Percentiles rank a stretch among this genome's conserved stretches.
Evolutionary conservation across 2,888 invertebrate species (phyloP).

Genomic region (Hyalella azteca): DNA sequence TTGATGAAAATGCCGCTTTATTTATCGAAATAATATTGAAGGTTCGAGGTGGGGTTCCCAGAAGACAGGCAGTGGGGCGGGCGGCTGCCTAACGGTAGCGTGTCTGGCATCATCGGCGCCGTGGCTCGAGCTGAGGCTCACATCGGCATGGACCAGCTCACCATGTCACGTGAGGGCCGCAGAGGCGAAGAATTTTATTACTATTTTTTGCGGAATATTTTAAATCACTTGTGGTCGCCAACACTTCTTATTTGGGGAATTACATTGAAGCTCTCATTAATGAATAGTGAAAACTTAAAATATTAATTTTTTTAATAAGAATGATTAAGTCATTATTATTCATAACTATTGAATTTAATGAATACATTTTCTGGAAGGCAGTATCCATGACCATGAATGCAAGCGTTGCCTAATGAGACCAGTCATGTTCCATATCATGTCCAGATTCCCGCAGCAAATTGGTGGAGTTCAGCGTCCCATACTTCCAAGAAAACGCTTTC

Average conservation of each 20-base stretch:
- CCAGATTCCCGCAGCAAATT: background rate
- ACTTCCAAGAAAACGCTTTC: background rate
- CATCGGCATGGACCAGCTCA: background rate
- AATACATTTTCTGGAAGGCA: no score
- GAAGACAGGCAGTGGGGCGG: background rate
- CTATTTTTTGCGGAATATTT: no score
- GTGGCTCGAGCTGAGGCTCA: background rate
- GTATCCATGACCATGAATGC: no score
- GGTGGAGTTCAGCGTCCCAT: background rate
- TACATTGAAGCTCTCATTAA: no score
- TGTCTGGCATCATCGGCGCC: background rate
- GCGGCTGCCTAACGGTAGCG: background rate
- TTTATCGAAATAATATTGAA: background rate
- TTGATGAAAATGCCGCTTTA: background rate
- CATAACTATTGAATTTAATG: no score
- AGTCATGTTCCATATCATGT: background rate
- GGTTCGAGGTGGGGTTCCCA: background rate
- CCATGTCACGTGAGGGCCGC: background rate
- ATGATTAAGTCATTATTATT: no score
- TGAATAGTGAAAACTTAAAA: no score
- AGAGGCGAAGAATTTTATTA: no score
- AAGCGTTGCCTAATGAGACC: background rate
- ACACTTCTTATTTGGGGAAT: no score
- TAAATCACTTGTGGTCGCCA: no score
- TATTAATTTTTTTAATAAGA: no score